These are phyloP conservation scores for Xyrauchen texanus DNA, from an alignment of 2,113 vertebrate species.

Conservation along the genomic window DNA sequence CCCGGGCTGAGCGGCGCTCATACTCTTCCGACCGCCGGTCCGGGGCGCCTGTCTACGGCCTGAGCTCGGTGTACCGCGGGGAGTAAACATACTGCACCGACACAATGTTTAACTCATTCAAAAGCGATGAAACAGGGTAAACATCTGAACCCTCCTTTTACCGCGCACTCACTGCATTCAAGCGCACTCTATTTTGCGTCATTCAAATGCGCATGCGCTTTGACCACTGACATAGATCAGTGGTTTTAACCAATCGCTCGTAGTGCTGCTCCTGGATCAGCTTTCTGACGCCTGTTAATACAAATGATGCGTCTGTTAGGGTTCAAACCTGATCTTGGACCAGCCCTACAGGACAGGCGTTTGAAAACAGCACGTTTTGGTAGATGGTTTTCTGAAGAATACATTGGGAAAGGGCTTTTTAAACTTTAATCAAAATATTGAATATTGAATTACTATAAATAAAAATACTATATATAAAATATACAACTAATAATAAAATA, in stretches of 20 bases:
- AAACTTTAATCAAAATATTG: too few relatives aligned
- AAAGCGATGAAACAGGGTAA: background rate
- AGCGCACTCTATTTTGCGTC: slow-evolving; percentile 34
- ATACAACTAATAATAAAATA: too few relatives aligned
- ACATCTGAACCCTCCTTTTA: background rate
- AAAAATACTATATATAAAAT: too few relatives aligned
- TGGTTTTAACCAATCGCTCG: background rate
- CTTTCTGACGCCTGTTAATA: too few relatives aligned
- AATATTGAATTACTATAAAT: too few relatives aligned
- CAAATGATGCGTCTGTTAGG: too few relatives aligned
- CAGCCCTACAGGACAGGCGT: background rate
- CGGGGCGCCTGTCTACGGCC: slow-evolving; percentile 66
- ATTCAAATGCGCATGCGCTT: background rate
- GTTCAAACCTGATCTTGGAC: background rate
- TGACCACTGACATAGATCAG: too few relatives aligned
- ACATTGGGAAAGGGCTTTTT: slow-evolving; percentile 3
- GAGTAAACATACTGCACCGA: slow-evolving; percentile 67
- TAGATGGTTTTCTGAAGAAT: background rate
- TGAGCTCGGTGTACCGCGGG: slow-evolving; percentile 64
- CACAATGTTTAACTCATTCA: background rate
- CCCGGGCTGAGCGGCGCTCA: slow-evolving; percentile 52
- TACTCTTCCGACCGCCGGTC: slow-evolving; percentile 64
- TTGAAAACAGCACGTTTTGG: too few relatives aligned
- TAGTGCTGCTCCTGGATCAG: background rate
- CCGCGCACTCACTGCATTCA: slow-evolving; percentile 17